phyloP scores from a whole-genome alignment of 1,140 invertebrate species.

The Pseudomyrmex gracilis region DNA sequence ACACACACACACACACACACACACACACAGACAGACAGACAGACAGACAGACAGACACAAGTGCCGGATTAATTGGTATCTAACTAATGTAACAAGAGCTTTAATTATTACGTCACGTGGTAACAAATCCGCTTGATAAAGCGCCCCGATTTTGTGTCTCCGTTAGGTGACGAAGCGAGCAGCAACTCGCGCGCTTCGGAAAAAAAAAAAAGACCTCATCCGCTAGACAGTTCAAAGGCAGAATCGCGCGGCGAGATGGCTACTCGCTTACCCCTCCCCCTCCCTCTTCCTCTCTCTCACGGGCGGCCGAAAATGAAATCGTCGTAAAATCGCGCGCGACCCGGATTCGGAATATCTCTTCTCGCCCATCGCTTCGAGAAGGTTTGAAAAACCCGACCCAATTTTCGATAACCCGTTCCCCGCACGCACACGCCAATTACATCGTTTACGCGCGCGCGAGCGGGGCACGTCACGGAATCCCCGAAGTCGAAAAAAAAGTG shows the following conservation, averaged over 20 bases:
- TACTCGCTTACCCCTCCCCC: too few relatives aligned
- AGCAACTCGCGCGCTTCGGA: not conserved
- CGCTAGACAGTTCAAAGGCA: constrained; percentile 7
- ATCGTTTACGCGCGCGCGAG: not conserved
- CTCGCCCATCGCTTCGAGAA: not conserved
- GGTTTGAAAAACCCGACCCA: constrained; percentile 57
- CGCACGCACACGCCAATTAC: not conserved
- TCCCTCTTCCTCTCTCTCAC: not conserved
- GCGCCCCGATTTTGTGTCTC: not conserved
- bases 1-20: too few relatives aligned
- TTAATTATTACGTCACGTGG: constrained; percentile 15
- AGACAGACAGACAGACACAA: not conserved
- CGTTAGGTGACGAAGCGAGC: not conserved
- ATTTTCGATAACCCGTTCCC: not conserved
- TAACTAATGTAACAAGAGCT: not conserved
- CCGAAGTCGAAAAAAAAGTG: not conserved
- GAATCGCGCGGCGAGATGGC: constrained; percentile 1
- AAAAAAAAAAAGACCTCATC: not conserved
- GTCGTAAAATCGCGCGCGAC: constrained; percentile 35
- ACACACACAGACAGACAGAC: too few relatives aligned
- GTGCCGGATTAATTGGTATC: not conserved
- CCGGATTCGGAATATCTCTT: not conserved
- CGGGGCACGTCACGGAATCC: not conserved
- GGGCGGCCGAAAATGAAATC: constrained; percentile 38
- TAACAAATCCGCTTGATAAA: constrained; percentile 20